Evolutionary conservation across 2,113 vertebrate species (phyloP).

Genomic region (Fregata magnificens): DNA sequence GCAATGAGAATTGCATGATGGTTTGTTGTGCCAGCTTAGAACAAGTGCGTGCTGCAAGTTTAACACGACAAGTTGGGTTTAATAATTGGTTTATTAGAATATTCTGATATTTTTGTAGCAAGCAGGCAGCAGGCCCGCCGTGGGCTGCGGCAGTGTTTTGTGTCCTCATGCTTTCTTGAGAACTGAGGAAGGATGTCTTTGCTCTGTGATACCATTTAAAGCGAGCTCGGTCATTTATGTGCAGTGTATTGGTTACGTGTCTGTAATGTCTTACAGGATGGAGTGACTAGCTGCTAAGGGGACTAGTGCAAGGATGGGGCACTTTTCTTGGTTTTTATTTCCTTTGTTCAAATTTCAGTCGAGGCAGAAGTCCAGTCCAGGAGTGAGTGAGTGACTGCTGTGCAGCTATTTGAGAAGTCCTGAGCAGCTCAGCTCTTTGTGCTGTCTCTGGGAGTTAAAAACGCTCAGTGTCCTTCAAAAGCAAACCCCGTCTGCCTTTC

Average conservation of each 20-base stretch:
- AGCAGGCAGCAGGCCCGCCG: background rate
- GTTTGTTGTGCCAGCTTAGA: background rate
- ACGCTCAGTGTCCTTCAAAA: background rate
- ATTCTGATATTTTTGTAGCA: background rate
- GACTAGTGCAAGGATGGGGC: background rate
- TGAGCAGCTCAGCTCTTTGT: background rate
- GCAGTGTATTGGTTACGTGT: background rate
- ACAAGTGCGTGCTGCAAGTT: background rate
- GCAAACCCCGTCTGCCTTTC: background rate
- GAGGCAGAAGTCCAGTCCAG: background rate
- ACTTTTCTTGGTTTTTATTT: background rate
- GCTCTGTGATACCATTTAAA: background rate
- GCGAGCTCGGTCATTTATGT: background rate
- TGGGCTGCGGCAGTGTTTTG: background rate
- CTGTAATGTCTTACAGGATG: background rate
- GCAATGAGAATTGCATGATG: background rate
- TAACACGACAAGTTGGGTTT: background rate
- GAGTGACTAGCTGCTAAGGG: background rate
- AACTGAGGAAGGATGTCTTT: background rate
- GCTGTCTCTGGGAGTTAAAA: background rate
- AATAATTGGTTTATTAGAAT: background rate
- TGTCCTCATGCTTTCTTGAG: background rate
- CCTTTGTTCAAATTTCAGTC: background rate
- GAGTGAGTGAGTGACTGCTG: background rate
- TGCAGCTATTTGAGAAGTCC: background rate